Conservation (phyloP, 37 sponge, comb jelly and placozoan genomes). For the Halichondria panicea region DNA sequence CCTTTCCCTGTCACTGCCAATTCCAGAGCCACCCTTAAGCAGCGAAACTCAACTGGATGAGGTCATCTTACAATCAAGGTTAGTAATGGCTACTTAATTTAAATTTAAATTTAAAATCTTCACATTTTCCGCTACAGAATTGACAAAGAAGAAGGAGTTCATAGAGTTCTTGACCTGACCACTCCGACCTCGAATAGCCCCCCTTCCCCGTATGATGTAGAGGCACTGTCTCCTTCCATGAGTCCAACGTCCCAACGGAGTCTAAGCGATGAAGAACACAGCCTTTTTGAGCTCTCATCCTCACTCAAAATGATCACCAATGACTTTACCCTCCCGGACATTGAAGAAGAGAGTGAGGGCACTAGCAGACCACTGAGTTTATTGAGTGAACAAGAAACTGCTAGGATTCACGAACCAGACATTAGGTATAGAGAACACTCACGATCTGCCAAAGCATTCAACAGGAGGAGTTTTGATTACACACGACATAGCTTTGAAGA, state of each 20-base stretch:
- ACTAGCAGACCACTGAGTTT: no score
- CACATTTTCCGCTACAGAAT: not conserved
- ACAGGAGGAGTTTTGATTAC: no score
- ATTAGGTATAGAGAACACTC: no score
- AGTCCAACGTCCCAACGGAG: no score
- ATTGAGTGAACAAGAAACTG: no score
- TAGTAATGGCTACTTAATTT: not conserved
- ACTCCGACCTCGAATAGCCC: not conserved
- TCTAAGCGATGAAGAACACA: no score
- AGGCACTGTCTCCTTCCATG: no score
- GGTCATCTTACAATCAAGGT: not conserved
- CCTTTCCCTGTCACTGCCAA: constrained; percentile 2
- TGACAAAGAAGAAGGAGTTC: not conserved
- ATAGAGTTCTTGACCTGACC: not conserved
- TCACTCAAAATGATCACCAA: constrained; percentile 1
- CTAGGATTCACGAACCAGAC: no score
- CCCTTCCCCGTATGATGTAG: no score
- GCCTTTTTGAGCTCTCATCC: constrained; percentile 11
- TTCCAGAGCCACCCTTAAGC: constrained; percentile 1
- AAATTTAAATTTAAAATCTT: no score
- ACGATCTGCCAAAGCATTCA: no score
- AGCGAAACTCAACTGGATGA: not conserved
- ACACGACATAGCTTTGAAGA: not conserved
- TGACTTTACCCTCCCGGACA: constrained; percentile 29
- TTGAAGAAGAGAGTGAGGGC: constrained; percentile 25